Conservation (phyloP, 1,140 invertebrate species). For the Stenopsyche tienmushanensis region DNA sequence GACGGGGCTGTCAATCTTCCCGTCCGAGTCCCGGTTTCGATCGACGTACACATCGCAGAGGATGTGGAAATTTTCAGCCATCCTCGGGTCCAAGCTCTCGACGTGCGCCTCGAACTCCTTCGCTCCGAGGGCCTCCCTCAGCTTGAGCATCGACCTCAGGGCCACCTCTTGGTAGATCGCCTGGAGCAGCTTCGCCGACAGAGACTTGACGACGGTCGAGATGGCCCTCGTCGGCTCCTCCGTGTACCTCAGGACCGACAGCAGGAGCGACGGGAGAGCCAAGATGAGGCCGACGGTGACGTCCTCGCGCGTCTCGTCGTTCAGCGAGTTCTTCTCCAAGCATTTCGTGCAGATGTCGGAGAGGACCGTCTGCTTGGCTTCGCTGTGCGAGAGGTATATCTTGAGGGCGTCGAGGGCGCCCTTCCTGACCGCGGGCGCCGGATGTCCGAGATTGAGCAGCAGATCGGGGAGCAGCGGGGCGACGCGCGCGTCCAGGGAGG, state of each 20-base stretch:
- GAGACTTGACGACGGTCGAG: slow-evolving; percentile 56
- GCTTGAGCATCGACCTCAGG: slow-evolving; percentile 65
- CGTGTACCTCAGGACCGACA: slow-evolving; percentile 51
- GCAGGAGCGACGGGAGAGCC: slow-evolving; percentile 64
- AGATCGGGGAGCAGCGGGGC: slow-evolving; percentile 63
- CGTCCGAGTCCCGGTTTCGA: neutral
- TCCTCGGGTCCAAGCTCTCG: slow-evolving; percentile 53
- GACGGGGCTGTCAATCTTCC: neutral
- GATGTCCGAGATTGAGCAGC: slow-evolving; percentile 71
- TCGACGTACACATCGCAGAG: slow-evolving; percentile 65
- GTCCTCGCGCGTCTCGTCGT: slow-evolving; percentile 60
- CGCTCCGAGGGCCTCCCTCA: slow-evolving; percentile 63
- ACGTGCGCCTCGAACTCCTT: slow-evolving; percentile 62
- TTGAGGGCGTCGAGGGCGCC: slow-evolving; percentile 69
- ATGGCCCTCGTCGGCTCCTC: slow-evolving; percentile 49
- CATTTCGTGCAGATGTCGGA: slow-evolving; percentile 65
- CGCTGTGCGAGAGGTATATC: slow-evolving; percentile 65
- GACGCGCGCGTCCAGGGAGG: slow-evolving; percentile 63
- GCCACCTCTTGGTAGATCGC: slow-evolving; percentile 68
- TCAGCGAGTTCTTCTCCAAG: slow-evolving; percentile 58
- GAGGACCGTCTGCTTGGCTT: slow-evolving; percentile 59
- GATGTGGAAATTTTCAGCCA: slow-evolving; percentile 65
- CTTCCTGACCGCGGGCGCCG: slow-evolving; percentile 73
- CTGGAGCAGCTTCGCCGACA: slow-evolving; percentile 67
- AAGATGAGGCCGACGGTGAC: slow-evolving; percentile 67